These are phyloP conservation scores for Noctua pronuba DNA, from an alignment of 2,888 invertebrate species.

Conservation along the genomic window DNA sequence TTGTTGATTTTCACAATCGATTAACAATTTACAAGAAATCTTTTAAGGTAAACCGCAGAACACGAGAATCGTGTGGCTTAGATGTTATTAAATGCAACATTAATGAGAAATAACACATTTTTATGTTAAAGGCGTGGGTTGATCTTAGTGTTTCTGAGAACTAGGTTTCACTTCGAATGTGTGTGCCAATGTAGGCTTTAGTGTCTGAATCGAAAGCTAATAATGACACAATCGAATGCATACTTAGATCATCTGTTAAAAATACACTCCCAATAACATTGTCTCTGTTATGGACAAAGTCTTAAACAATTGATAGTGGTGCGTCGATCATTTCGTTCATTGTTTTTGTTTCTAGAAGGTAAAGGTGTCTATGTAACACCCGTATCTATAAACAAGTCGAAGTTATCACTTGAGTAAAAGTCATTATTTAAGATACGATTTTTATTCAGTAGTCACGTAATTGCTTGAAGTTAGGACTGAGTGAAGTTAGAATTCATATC, in stretches of 20 bases:
- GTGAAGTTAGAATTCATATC: no score
- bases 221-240: constrained; percentile 39
- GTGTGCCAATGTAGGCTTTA: constrained; percentile 15
- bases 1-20: constrained; percentile 48
- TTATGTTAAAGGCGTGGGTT: constrained; percentile 25
- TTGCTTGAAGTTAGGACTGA: no score
- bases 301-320: background rate
- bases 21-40: constrained; percentile 46
- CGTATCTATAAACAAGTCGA: background rate
- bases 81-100: constrained; percentile 34
- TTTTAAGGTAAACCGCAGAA: constrained; percentile 71
- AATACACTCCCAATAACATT: constrained; percentile 5
- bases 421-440: no score
- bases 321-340: background rate
- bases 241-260: constrained; percentile 27
- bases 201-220: constrained; percentile 36
- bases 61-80: constrained; percentile 74
- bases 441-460: no score
- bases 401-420: background rate
- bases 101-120: constrained; percentile 40
- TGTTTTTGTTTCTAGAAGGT: background rate
- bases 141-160: constrained; percentile 39
- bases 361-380: background rate
- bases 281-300: background rate
- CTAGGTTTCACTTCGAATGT: constrained; percentile 41